phyloP scores from a whole-genome alignment of 2,797 vertebrate genomes.

The Eurystomus glaucurus region DNA sequence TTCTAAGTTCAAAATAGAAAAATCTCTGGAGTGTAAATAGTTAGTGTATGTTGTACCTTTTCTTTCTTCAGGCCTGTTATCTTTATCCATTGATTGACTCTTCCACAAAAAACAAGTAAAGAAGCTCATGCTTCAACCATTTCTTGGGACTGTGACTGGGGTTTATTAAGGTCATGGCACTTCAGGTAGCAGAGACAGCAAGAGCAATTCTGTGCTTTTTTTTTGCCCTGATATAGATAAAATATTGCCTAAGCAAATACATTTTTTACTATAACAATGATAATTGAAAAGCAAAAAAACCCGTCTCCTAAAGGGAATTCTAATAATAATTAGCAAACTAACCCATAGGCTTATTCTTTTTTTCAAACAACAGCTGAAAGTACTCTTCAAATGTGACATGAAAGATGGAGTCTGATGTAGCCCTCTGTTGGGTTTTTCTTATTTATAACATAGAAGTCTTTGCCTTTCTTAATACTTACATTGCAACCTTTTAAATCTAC shows the following conservation, averaged over 20 bases:
- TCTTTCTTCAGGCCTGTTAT: not conserved
- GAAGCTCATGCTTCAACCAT: not conserved
- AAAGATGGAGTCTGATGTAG: not conserved
- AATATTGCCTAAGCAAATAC: not conserved
- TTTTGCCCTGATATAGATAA: not conserved
- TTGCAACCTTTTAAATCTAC: slow-evolving; percentile 18
- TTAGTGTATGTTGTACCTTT: not conserved
- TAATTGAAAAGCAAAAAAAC: fast-evolving
- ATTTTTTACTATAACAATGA: not conserved
- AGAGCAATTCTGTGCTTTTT: not conserved
- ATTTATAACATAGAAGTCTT: not conserved
- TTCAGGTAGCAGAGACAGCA: not conserved
- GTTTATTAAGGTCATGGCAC: not conserved
- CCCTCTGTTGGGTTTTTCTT: not conserved
- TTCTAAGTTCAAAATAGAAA: not conserved
- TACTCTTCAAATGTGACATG: not conserved
- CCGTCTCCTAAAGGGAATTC: no score
- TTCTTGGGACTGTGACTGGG: not conserved
- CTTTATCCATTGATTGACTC: not conserved
- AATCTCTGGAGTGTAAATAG: not conserved
- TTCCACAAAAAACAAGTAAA: not conserved
- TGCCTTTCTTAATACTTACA: not conserved
- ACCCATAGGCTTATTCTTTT: not conserved
- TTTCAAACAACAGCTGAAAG: not conserved
- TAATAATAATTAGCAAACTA: not conserved